phyloP scores from a whole-genome alignment of 2,888 invertebrate genomes.

The Oligia strigilis region DNA sequence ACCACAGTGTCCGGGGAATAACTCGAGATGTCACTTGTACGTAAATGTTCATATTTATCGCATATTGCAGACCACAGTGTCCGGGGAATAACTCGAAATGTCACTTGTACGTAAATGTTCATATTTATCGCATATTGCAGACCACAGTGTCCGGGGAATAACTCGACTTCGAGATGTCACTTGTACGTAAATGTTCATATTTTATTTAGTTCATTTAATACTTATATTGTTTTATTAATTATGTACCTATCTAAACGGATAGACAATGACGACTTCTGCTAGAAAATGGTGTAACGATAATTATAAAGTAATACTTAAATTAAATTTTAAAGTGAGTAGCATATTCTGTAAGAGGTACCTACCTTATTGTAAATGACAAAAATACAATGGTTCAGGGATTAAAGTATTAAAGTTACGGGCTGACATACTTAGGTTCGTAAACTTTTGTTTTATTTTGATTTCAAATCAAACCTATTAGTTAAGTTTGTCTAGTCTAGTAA shows the following conservation, averaged over 20 bases:
- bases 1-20: neutral
- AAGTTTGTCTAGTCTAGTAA: neutral
- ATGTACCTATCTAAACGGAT: neutral
- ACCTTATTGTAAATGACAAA: neutral
- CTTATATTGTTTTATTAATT: neutral
- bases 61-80: neutral
- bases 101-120: neutral
- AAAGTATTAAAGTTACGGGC: conserved; percentile 4
- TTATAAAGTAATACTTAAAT: neutral
- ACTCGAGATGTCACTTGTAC: neutral
- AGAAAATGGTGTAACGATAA: conserved; percentile 27
- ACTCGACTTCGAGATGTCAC: neutral
- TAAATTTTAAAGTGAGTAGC: neutral
- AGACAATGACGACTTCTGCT: conserved; percentile 32
- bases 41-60: neutral
- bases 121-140: neutral
- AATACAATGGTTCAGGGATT: conserved; percentile 33
- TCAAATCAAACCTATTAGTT: neutral
- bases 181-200: neutral
- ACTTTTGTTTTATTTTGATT: conserved; percentile 22
- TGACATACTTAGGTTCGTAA: neutral
- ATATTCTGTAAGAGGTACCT: neutral
- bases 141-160: neutral
- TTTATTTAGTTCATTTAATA: neutral
- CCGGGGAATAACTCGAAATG: neutral